A percentile compares a stretch with the other conserved stretches of the same genome.
These are phyloP conservation scores for Labeo catla DNA, from an alignment of 2,113 vertebrate genomes.

Conservation along the genomic window DNA sequence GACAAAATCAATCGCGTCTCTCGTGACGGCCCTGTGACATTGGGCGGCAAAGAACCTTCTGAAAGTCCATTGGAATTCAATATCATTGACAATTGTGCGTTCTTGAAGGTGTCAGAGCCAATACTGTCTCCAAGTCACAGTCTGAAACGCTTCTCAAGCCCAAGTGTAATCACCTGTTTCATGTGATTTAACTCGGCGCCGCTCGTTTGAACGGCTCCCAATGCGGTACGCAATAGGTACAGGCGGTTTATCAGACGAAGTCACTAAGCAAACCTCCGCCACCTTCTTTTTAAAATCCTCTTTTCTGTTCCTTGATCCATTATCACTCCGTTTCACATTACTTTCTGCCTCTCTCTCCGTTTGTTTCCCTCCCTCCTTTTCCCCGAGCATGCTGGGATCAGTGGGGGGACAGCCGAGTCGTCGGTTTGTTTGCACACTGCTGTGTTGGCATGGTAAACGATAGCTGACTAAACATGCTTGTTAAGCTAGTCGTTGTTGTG, in stretches of 20 bases:
- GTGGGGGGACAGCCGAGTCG: conserved; percentile 89
- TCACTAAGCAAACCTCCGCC: conserved; percentile 30
- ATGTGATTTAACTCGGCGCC: conserved; percentile 69
- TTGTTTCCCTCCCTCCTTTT: conserved; percentile 72
- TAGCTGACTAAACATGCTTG: conserved; percentile 55
- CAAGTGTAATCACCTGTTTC: conserved; percentile 70
- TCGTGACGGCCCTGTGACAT: conserved; percentile 53
- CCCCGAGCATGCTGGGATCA: conserved; percentile 82
- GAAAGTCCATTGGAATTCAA: conserved; percentile 72
- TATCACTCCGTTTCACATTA: conserved; percentile 41
- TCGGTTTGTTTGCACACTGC: conserved; percentile 84
- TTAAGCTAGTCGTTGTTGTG: conserved; percentile 49
- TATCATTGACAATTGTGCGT: conserved; percentile 70
- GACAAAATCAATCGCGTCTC: conserved; percentile 56
- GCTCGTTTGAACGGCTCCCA: conserved; percentile 6
- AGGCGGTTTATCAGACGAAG: not conserved
- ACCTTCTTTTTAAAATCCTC: conserved; percentile 34
- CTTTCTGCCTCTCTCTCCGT: conserved; percentile 70
- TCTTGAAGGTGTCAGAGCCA: conserved; percentile 70
- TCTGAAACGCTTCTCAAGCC: conserved; percentile 66
- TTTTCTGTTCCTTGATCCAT: conserved; percentile 69
- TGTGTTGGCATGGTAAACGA: conserved; percentile 58
- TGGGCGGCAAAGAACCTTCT: conserved; percentile 44
- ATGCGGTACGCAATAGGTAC: not conserved
- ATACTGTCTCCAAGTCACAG: conserved; percentile 64